Evolutionary conservation across 2,113 vertebrate species (phyloP).

Genomic region (Gulo gulo): DNA sequence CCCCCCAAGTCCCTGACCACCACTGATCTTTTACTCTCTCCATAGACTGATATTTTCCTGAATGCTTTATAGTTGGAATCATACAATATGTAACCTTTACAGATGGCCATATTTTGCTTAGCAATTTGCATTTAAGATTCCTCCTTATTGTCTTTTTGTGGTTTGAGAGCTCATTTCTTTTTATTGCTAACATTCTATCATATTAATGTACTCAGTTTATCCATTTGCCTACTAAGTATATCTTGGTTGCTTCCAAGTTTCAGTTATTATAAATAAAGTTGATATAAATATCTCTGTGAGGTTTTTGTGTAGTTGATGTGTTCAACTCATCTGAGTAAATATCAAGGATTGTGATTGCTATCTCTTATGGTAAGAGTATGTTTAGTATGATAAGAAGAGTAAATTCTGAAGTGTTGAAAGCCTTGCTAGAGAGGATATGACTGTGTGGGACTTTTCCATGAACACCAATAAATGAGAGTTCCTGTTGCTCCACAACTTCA

Average conservation of each 20-base stretch:
- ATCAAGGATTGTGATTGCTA: neutral
- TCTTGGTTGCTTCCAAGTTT: neutral
- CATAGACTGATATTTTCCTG: neutral
- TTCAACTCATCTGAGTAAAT: neutral
- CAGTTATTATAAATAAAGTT: neutral
- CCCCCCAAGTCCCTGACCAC: neutral
- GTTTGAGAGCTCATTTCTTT: neutral
- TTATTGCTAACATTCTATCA: neutral
- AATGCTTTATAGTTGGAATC: neutral
- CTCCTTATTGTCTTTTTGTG: neutral
- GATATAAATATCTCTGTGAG: neutral
- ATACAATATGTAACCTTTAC: neutral
- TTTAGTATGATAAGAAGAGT: neutral
- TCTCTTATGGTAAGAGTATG: neutral
- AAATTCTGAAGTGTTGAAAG: neutral
- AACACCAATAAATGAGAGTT: neutral
- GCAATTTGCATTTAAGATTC: neutral
- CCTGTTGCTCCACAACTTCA: neutral
- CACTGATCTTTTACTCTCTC: neutral
- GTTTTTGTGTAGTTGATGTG: neutral
- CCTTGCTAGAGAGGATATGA: neutral
- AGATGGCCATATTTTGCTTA: neutral
- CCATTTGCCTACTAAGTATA: neutral
- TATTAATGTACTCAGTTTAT: neutral
- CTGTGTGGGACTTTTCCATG: neutral